A percentile compares a stretch with the other conserved stretches of the same genome.
Evolutionary conservation across 2,113 vertebrate genomes (phyloP).

Genomic region (Archocentrus centrarchus): DNA sequence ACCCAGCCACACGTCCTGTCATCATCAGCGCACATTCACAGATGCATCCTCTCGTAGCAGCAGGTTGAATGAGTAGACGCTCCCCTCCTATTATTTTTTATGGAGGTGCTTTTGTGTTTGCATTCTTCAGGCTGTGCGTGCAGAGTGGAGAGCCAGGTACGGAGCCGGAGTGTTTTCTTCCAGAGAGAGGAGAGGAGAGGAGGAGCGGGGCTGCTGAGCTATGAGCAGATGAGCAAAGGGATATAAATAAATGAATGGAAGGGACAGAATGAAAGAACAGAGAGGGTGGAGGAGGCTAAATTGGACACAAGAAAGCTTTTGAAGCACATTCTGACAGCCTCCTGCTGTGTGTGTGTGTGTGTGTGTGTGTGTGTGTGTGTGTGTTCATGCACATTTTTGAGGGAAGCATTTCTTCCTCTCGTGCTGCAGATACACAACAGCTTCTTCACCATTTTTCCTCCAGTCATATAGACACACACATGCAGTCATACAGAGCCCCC

Average conservation of each 20-base stretch:
- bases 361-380: background rate
- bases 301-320: slow-evolving; percentile 59
- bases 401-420: slow-evolving; percentile 7
- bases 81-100: slow-evolving; percentile 9
- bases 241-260: slow-evolving; percentile 72
- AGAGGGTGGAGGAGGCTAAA: slow-evolving; percentile 54
- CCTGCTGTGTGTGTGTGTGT: slow-evolving; percentile 41
- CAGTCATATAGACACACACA: background rate
- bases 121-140: slow-evolving; percentile 26
- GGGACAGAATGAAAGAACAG: slow-evolving; percentile 32
- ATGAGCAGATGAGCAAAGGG: slow-evolving; percentile 33
- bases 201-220: slow-evolving; percentile 12
- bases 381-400: slow-evolving; percentile 4
- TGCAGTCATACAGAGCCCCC: slow-evolving; percentile 22
- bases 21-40: background rate
- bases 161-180: slow-evolving; percentile 23
- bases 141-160: slow-evolving; percentile 45
- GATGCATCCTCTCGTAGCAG: background rate
- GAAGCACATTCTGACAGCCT: slow-evolving; percentile 50
- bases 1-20: background rate
- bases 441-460: slow-evolving; percentile 16
- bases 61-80: slow-evolving; percentile 18
- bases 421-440: background rate
- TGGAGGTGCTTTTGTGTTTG: slow-evolving; percentile 32
- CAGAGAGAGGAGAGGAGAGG: background rate